Evolutionary conservation across 2,888 invertebrate species (phyloP), one percentile per base, ranked within the genome.

Genomic region (Perizoma flavofasciatum): DNA sequence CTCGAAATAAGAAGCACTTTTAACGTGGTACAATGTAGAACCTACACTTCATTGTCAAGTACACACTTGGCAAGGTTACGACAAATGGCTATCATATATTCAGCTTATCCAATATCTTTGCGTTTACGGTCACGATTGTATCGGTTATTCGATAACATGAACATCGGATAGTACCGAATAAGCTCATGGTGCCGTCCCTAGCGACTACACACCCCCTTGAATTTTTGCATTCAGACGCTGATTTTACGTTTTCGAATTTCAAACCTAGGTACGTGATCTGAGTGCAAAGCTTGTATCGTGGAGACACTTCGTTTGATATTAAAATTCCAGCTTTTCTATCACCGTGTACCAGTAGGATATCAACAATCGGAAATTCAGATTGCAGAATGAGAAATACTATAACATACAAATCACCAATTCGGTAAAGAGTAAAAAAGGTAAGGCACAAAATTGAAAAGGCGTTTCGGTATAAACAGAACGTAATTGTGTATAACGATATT

Each of bases 191-290:
- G 50, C 65, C 68, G 61, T 61, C 70, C 66, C 68, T 61, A 59
- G 63, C 57, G 69, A 74, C 73, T 75, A 74, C 73, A 73, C 78
- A 69, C 73, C 75, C 53, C 72, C 78, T 81, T 72, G 75, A 74
- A 85, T 83, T 85, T 87, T 84, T 83, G 81, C 78, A 85, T 84
- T 82, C 83, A 81, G 75, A 81, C 76, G 82, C 83, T 83, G 84
- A 87, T 83, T 87, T 85, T 80, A 81, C 85, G 79, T 85, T 87
- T 86, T 85, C 73, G 76, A 85, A 82, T 84, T 83, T 88, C 77
- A 80, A 75, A 85, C 82, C 81, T 77, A 74, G 72, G 74, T 81
- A 86, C 87, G 86, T 88, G 86, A 83, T 81, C 78, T 63, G 83
- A 70, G 74, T 78, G 77, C 75, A 72, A 81, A 82, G 72, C 73